Evolutionary conservation across 2,797 vertebrate genomes (phyloP).

Genomic region (Nannoperca australis): DNA sequence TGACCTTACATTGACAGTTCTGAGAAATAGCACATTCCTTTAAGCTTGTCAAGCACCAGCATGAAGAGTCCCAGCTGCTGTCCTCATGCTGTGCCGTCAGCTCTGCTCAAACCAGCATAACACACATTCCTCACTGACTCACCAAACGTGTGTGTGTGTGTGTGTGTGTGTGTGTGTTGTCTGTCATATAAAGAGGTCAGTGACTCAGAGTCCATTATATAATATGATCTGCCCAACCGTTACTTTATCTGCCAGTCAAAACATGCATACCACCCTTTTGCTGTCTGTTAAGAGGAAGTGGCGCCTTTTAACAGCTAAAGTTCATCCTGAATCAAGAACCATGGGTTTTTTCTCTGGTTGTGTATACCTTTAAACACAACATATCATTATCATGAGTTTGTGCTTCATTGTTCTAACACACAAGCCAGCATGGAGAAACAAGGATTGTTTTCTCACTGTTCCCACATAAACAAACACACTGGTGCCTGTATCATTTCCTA

Average conservation of each 20-base stretch:
- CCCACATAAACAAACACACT: conserved; percentile 44
- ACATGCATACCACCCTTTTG: background rate
- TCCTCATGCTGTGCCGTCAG: conserved; percentile 56
- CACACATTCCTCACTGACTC: conserved; percentile 81
- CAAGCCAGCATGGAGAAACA: conserved; percentile 27
- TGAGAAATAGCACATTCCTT: conserved; percentile 60
- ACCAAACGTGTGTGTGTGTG: conserved; percentile 52
- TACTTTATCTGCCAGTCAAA: conserved; percentile 51
- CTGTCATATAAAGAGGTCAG: conserved; percentile 59
- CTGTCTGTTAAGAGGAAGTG: background rate
- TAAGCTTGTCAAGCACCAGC: conserved; percentile 64
- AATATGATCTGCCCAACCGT: conserved; percentile 32
- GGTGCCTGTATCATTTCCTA: conserved; percentile 72
- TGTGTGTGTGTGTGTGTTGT: conserved; percentile 25
- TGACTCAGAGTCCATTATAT: conserved; percentile 70
- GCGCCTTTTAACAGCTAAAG: background rate
- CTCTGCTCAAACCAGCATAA: conserved; percentile 67
- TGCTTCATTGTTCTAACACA: conserved; percentile 18
- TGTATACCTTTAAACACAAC: background rate
- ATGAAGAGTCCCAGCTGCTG: conserved; percentile 77
- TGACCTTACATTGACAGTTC: conserved; percentile 41
- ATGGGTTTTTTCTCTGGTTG: background rate
- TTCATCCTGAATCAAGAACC: background rate
- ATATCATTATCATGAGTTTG: background rate
- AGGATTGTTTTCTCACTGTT: conserved; percentile 41